Evolutionary conservation across 2,888 invertebrate genomes (phyloP).

Genomic region (Syrphus vitripennis): DNA sequence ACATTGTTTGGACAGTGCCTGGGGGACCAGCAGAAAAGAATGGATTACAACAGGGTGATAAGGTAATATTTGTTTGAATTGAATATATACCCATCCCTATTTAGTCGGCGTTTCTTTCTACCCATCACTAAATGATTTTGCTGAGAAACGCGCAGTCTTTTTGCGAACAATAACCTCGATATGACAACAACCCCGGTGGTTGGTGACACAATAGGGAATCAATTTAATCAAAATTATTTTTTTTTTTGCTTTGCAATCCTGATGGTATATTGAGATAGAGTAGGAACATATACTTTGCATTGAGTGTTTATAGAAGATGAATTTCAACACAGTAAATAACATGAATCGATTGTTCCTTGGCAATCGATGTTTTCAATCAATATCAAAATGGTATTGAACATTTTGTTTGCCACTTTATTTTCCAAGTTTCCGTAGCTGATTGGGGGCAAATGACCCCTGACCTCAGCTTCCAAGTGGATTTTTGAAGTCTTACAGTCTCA

Average conservation of each 20-base stretch:
- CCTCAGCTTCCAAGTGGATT: no score
- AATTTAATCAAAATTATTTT: slow-evolving; percentile 56
- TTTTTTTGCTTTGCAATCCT: slow-evolving; percentile 39
- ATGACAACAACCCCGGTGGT: neutral
- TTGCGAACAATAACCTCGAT: neutral
- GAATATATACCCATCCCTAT: slow-evolving; percentile 11
- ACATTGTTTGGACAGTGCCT: slow-evolving; percentile 95
- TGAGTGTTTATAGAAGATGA: neutral
- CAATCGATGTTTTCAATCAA: neutral
- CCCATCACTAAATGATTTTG: neutral
- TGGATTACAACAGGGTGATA: slow-evolving; percentile 93
- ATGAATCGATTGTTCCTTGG: neutral
- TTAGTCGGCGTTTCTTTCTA: no score
- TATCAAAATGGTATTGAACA: neutral
- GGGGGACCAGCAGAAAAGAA: slow-evolving; percentile 95
- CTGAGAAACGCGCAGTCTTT: slow-evolving; percentile 1
- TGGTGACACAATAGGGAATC: slow-evolving; percentile 32
- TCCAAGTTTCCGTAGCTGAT: no score
- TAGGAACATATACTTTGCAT: neutral
- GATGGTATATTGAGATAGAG: neutral
- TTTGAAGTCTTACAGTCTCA: no score
- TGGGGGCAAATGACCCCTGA: no score
- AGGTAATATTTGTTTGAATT: slow-evolving; percentile 82
- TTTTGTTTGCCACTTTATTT: no score
- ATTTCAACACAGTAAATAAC: neutral